phyloP scores from a whole-genome alignment of 2,113 vertebrate species.

The Dromaius novaehollandiae region DNA sequence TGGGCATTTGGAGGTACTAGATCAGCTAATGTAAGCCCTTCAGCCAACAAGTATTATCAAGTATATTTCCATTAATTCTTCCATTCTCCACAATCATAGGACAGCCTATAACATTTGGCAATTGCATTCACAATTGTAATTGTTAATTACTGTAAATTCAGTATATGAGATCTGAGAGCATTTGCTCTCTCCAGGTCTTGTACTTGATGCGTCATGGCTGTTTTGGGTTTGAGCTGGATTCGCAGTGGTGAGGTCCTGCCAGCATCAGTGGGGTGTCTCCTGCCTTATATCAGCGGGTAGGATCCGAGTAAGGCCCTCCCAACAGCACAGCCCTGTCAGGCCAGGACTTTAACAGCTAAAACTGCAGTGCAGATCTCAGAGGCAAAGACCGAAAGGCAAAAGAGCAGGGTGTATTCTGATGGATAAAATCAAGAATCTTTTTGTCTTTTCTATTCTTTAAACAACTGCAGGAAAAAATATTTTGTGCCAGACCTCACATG shows the following conservation, averaged over 20 bases:
- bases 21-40: slow-evolving; percentile 50
- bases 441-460: not conserved
- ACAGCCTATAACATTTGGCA: not conserved
- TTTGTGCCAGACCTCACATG: not conserved
- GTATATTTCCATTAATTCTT: slow-evolving; percentile 53
- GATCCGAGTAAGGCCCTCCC: accelerated
- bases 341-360: not conserved
- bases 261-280: not conserved
- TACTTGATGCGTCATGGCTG: not conserved
- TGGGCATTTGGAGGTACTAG: not conserved
- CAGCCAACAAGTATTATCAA: slow-evolving; percentile 1
- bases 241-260: accelerated
- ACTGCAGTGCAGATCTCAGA: accelerated
- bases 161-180: not conserved
- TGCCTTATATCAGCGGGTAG: not conserved
- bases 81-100: not conserved
- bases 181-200: not conserved
- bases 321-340: accelerated
- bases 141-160: slow-evolving; percentile 55
- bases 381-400: accelerated
- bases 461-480: not conserved
- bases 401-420: not conserved
- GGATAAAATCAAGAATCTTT: not conserved
- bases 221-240: not conserved
- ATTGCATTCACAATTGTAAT: slow-evolving; percentile 28